Base-by-base conservation (phyloP, 30 jellyfish, hydroid and myxozoan genomes). In the Cassiopea xamachana region DNA sequence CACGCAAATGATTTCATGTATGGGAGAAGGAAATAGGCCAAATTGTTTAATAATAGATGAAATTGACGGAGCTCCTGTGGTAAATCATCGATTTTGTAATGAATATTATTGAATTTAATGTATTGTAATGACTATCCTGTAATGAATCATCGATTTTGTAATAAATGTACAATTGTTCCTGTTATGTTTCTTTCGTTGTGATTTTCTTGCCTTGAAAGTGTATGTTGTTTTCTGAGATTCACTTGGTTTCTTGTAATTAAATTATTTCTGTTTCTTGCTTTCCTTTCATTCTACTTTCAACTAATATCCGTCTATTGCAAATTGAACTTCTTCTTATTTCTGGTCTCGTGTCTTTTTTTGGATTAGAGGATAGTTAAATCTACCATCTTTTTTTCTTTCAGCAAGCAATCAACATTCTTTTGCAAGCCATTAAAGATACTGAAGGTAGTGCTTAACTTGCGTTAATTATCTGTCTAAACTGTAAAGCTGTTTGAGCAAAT, bases 21-120 rank as follows among this genome's bases (percentile, higher is more conserved):
- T 95, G 62, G 97, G 98, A 48, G 89, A 79, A 46, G 87, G 87
- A 43, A 91, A 91, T 58, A 91, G 68, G 59, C 99, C 99, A 67
- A 95, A 95, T 81, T 95, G 99, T 80, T 81, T 95, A 70, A 92
- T 95, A 17, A 95, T 95, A 45, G 99, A 95, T 91, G 99, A 95
- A 59, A 95, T 95, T 44, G 99, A 95, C 87, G 99, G 99, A 2
- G 99, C 99, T 48, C 99, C 99, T 1, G 77, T 84, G 88, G 99
- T 95, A 91, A 44, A 27, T 27, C 39, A 27, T 27, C 39, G 39
- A 27, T 27, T 27, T 27, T 27, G 0, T 27, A 27, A 27, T 27
- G 39, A 27, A 27, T 27, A 27, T 27, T n/a, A n/a, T n/a, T n/a
- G n/a, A n/a, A n/a, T n/a, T n/a, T n/a, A n/a, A n/a, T n/a, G n/a